A percentile compares a stretch with the other conserved stretches of the same genome.
Conservation (phyloP, 2,888 invertebrate genomes). For the Suillia variegata region DNA sequence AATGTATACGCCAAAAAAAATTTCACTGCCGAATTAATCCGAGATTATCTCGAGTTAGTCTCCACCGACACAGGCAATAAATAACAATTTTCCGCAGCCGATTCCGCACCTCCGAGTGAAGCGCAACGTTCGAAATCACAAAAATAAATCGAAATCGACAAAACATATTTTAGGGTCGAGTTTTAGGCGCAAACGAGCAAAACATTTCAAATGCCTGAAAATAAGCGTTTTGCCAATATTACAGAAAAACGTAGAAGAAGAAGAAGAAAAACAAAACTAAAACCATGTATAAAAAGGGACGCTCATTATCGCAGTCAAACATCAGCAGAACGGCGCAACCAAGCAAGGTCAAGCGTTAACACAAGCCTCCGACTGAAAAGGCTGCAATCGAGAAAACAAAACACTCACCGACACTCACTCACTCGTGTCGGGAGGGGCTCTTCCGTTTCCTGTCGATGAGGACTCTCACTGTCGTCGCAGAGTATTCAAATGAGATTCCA, state of each 20-base stretch:
- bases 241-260: too few species aligned
- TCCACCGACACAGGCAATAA: slow-evolving; percentile 28
- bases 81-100: slow-evolving; percentile 26
- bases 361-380: neutral
- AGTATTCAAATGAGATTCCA: too few species aligned
- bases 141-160: neutral
- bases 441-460: slow-evolving; percentile 16
- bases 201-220: neutral
- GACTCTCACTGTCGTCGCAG: neutral
- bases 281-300: neutral
- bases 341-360: neutral
- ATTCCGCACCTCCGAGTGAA: too few species aligned
- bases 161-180: too few species aligned
- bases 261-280: too few species aligned
- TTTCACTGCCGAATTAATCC: slow-evolving; percentile 27
- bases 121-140: neutral
- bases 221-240: neutral
- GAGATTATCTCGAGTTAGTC: slow-evolving; percentile 26
- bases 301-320: neutral
- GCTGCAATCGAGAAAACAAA: neutral
- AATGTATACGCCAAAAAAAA: slow-evolving; percentile 23
- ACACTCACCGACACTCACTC: neutral
- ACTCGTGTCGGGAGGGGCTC: neutral
- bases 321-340: neutral
- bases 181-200: neutral